Percentiles rank a stretch among this genome's conserved stretches.
Evolutionary conservation across 1,140 invertebrate genomes (phyloP).

Genomic region (Pseudomyrmex dendroicus): DNA sequence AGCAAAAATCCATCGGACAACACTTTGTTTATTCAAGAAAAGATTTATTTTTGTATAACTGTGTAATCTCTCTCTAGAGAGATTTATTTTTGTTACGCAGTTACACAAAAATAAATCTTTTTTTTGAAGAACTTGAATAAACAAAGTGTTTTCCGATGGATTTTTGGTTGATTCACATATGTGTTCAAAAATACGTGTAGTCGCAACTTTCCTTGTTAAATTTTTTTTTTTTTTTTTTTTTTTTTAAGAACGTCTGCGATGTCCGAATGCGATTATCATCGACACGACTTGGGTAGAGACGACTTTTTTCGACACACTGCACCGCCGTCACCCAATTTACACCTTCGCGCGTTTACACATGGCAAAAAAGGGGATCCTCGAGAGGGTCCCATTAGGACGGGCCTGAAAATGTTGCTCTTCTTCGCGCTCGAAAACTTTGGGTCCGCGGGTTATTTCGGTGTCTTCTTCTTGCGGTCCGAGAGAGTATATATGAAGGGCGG

Average conservation of each 20-base stretch:
- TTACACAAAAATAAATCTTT: too few species aligned
- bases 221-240: neutral
- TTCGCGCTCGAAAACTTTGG: constrained; percentile 2
- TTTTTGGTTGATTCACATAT: neutral
- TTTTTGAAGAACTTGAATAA: too few species aligned
- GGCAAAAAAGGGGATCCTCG: constrained; percentile 35
- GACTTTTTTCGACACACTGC: neutral
- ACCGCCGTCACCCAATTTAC: constrained; percentile 45
- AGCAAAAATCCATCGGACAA: too few species aligned
- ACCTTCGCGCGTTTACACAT: constrained; percentile 33
- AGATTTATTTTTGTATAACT: too few species aligned
- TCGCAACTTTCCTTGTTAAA: neutral
- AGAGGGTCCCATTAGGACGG: constrained; percentile 33
- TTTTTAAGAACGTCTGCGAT: neutral
- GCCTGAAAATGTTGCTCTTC: constrained; percentile 60
- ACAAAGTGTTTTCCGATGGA: too few species aligned
- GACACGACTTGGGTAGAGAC: neutral
- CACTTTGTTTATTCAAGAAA: too few species aligned
- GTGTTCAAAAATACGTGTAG: neutral
- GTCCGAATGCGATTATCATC: constrained; percentile 30
- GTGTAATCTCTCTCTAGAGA: too few species aligned
- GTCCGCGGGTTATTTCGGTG: constrained; percentile 47
- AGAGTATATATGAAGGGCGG: constrained; percentile 44
- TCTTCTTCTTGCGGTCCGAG: constrained; percentile 29
- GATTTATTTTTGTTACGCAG: too few species aligned